phyloP scores from a whole-genome alignment of 2,888 invertebrate species.

The Branchinecta sandiegonensis region DNA sequence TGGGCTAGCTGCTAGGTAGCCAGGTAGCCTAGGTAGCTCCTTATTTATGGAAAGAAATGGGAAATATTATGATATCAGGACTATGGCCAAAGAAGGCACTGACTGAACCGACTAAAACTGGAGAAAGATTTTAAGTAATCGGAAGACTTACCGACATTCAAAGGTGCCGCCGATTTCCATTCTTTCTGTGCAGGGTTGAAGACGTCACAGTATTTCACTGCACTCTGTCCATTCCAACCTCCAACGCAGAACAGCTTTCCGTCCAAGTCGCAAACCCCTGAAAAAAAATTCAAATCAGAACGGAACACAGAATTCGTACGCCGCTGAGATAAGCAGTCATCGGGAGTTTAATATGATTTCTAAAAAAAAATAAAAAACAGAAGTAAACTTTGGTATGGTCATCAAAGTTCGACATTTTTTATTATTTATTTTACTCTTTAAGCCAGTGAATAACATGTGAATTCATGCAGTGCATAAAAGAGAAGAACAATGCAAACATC shows the following conservation, averaged over 20 bases:
- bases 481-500: no score
- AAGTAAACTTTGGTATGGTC: no score
- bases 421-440: no score
- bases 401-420: no score
- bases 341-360: no score
- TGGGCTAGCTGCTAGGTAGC: no score
- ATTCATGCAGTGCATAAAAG: no score
- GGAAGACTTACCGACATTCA: slow-evolving; percentile 44
- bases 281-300: slow-evolving; percentile 23
- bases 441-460: no score
- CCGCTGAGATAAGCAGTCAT: no score
- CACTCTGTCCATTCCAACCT: slow-evolving; percentile 57
- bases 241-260: slow-evolving; percentile 58
- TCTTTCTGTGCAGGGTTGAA: slow-evolving; percentile 46
- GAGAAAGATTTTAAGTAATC: not conserved
- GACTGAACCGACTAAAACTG: not conserved
- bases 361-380: no score
- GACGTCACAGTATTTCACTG: slow-evolving; percentile 55
- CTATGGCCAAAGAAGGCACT: not conserved
- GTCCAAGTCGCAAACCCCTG: slow-evolving; percentile 49
- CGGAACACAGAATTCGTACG: no score
- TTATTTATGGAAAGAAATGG: not conserved
- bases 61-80: not conserved
- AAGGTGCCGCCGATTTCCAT: slow-evolving; percentile 54
- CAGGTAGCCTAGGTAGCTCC: no score